phyloP scores from a whole-genome alignment of 2,888 invertebrate genomes.

The Drosophila longiperda region DNA sequence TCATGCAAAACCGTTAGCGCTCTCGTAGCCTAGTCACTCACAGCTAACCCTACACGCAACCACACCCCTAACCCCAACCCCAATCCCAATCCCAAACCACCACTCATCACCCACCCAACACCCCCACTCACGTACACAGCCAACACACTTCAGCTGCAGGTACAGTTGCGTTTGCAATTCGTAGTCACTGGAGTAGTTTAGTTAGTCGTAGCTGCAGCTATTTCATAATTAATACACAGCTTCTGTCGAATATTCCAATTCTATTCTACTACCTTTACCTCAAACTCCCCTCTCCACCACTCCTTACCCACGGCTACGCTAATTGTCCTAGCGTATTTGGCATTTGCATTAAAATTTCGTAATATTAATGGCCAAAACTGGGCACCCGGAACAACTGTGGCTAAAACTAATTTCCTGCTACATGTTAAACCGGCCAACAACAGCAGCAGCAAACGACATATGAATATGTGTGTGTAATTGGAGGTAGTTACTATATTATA shows the following conservation, averaged over 20 bases:
- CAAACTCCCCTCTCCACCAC: background rate
- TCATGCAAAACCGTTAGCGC: conserved; percentile 43
- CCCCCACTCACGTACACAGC: background rate
- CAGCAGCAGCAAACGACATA: conserved; percentile 6
- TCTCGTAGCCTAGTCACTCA: conserved; percentile 48
- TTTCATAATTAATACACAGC: conserved; percentile 67
- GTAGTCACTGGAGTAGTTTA: conserved; percentile 55
- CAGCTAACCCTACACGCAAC: conserved; percentile 51
- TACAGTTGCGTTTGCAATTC: conserved; percentile 72
- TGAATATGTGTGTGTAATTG: background rate
- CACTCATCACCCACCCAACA: background rate
- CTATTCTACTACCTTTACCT: conserved; percentile 6
- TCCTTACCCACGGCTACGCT: conserved; percentile 42
- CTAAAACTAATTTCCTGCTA: conserved; percentile 72
- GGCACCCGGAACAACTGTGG: conserved; percentile 45
- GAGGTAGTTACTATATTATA: background rate
- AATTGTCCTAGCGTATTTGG: conserved; percentile 52
- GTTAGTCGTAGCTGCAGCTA: conserved; percentile 47
- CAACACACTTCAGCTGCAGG: conserved; percentile 45
- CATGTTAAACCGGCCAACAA: conserved; percentile 14
- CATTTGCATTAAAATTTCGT: conserved; percentile 70
- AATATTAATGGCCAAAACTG: conserved; percentile 59
- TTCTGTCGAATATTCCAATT: conserved; percentile 59
- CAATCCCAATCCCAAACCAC: background rate
- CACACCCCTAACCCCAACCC: conserved; percentile 3